Evolutionary conservation across 2,113 vertebrate species (phyloP).

Genomic region (Trachemys scripta): DNA sequence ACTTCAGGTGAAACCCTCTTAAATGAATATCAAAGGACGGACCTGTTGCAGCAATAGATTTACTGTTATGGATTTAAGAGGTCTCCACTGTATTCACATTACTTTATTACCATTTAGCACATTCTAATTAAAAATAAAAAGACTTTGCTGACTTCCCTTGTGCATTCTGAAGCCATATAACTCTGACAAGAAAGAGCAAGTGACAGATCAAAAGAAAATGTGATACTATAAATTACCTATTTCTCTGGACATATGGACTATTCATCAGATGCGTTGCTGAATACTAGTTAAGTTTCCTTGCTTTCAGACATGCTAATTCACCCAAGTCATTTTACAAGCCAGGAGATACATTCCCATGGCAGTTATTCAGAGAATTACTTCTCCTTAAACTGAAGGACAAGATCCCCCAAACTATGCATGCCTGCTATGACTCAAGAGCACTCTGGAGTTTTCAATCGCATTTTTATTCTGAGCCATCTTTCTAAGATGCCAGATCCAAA

Average conservation of each 20-base stretch:
- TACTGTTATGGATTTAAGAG: slow-evolving; percentile 82
- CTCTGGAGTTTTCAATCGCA: neutral
- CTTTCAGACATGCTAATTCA: slow-evolving; percentile 64
- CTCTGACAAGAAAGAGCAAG: slow-evolving; percentile 79
- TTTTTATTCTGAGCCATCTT: neutral
- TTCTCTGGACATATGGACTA: slow-evolving; percentile 73
- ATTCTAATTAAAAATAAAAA: slow-evolving; percentile 85
- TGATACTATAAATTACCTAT: slow-evolving; percentile 78
- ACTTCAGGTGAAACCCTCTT: slow-evolving; percentile 62
- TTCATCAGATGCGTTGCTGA: slow-evolving; percentile 71
- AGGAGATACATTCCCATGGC: neutral
- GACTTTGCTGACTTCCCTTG: slow-evolving; percentile 68
- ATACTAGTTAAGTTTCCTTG: slow-evolving; percentile 63
- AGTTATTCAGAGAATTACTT: slow-evolving; percentile 43
- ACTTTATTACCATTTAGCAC: slow-evolving; percentile 83
- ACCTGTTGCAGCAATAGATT: slow-evolving; percentile 77
- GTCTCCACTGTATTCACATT: slow-evolving; percentile 81
- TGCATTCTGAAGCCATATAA: slow-evolving; percentile 77
- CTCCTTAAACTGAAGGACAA: slow-evolving; percentile 17
- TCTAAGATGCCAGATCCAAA: neutral
- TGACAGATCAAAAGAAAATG: slow-evolving; percentile 80
- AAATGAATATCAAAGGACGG: slow-evolving; percentile 75
- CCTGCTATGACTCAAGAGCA: neutral
- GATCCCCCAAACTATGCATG: neutral
- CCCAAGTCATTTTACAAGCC: slow-evolving; percentile 16